Evolutionary conservation across 2,797 vertebrate genomes (phyloP), one percentile per base, ranked within the genome.

Genomic region (Malurus splendens): DNA sequence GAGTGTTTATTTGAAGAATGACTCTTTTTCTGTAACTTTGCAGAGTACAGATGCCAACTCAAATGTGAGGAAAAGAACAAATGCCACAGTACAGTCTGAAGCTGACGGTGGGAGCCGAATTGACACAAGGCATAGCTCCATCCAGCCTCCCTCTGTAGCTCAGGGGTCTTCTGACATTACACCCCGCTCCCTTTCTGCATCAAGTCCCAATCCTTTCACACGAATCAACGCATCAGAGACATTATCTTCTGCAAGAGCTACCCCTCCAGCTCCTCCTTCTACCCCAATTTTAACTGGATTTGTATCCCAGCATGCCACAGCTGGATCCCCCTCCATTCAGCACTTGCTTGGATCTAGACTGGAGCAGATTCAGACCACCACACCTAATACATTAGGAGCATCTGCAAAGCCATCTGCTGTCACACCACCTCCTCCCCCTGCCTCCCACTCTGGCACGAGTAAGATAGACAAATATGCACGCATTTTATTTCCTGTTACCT

Each of bases 401-500:
- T 71, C 96, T 94, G 96, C 94, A 45, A 98, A 96, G 67, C 74
- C 97, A 93, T 96, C 98, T 79, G 95, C 97, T 36, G 80, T 96
- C 17, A 93, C 96, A 78, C 96, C 98, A 78, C 57, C 96, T 73
- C 94, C 94, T 86, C 95, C 97, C 80, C 97, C 98, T 0, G 88
- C 95, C 48, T 95, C 98, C 30, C 97, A 97, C 60, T 98, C 97
- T 95, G 99, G 98, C 87, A 99, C 99, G 92, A 99, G 99, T 96
- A 99, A 99, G 98, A 99, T 99, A 95, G 99, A 99, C 97, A 99
- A 99, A 96, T 99, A 99, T 44, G 99, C 99, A 86, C 98, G 99
- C 80, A 99, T 99, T 98, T 97, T 99, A 87, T 99, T 99, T 95
- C 99, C 99, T 62, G 98, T 99, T 93, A 98, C 99, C 65, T 99